Percentiles rank a stretch among this genome's conserved stretches.
Evolutionary conservation across 2,113 vertebrate genomes (phyloP).

Genomic region (Prunella fulvescens): DNA sequence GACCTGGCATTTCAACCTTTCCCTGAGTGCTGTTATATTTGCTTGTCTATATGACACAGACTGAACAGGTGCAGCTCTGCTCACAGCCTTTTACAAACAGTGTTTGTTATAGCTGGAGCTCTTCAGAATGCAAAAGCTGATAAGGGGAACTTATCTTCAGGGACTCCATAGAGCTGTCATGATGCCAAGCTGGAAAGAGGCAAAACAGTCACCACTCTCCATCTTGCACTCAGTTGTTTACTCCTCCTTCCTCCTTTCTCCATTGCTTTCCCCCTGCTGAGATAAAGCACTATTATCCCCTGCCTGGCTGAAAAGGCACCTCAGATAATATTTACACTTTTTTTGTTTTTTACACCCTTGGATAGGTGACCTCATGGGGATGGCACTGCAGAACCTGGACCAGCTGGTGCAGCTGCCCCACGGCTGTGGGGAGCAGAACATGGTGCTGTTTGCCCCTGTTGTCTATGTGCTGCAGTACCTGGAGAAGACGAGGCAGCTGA

Average conservation of each 20-base stretch:
- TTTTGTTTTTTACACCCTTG: not conserved
- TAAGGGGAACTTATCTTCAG: not conserved
- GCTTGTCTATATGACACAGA: not conserved
- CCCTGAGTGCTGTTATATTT: not conserved
- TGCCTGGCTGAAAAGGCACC: not conserved
- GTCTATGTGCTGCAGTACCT: constrained; percentile 84
- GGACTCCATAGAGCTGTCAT: not conserved
- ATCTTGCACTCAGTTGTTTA: not conserved
- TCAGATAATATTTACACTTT: not conserved
- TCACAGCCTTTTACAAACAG: not conserved
- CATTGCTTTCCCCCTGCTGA: not conserved
- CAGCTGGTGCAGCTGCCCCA: constrained; percentile 74
- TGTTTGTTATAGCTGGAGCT: not conserved
- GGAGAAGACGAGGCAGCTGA: constrained; percentile 77
- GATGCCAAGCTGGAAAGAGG: not conserved
- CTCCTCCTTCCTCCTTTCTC: not conserved
- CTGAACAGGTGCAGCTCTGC: not conserved
- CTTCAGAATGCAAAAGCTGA: not conserved
- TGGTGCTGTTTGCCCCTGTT: constrained; percentile 82
- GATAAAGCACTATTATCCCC: not conserved
- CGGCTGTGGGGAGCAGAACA: constrained; percentile 87
- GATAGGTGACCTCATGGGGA: constrained; percentile 80
- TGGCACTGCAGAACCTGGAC: constrained; percentile 77
- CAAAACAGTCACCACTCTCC: not conserved
- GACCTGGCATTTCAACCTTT: not conserved